Conservation (phyloP, 2,888 invertebrate species). For the Volucella zonaria region DNA sequence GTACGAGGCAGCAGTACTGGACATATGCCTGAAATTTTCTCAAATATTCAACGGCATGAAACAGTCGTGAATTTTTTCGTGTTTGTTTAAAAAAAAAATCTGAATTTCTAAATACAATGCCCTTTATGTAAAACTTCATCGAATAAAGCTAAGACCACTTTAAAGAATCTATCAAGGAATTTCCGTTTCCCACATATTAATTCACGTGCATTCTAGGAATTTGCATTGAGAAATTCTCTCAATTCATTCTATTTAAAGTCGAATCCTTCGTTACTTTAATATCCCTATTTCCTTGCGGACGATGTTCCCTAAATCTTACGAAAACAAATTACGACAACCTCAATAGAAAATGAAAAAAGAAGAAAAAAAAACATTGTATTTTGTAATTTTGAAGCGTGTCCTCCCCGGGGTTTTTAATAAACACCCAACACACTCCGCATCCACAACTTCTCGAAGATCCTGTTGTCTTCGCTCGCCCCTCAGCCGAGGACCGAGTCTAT, state of each 20-base stretch:
- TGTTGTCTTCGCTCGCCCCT: neutral
- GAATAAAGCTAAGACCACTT: too few relatives aligned
- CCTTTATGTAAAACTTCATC: too few relatives aligned
- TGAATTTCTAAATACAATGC: too few relatives aligned
- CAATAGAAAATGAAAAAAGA: constrained; percentile 1
- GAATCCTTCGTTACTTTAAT: constrained; percentile 20
- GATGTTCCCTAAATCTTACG: neutral
- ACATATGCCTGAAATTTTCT: too few relatives aligned
- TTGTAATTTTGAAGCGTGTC: constrained; percentile 51
- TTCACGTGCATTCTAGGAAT: too few relatives aligned
- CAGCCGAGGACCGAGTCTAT: constrained; percentile 18
- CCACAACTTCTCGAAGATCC: neutral
- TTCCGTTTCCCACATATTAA: too few relatives aligned
- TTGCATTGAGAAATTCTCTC: too few relatives aligned
- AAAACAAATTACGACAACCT: constrained; percentile 17
- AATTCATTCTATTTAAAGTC: constrained; percentile 9
- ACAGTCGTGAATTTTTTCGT: too few relatives aligned
- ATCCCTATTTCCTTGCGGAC: neutral
- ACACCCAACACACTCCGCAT: constrained; percentile 39
- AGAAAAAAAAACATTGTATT: constrained; percentile 12
- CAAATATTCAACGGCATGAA: too few relatives aligned
- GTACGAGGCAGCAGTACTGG: too few relatives aligned
- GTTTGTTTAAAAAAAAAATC: too few relatives aligned
- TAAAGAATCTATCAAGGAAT: too few relatives aligned
- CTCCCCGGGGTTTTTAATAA: constrained; percentile 52